Percentiles rank a stretch among this genome's conserved stretches.
phyloP scores from a whole-genome alignment of 2,888 invertebrate species.

The Taphrorychus bicolor region DNA sequence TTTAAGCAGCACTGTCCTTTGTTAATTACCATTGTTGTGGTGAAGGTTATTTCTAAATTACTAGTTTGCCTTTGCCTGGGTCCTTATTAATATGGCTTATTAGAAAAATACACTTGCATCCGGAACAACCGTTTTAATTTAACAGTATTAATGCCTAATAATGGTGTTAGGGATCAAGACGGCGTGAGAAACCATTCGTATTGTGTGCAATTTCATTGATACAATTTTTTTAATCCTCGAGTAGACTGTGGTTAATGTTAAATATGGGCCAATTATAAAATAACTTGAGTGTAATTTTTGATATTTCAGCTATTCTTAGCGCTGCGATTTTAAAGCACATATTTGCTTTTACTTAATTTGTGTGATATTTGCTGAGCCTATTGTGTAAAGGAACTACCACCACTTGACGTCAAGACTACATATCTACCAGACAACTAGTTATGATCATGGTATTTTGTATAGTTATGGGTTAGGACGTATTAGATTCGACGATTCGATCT shows the following conservation, averaged over 20 bases:
- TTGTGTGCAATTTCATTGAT: not conserved
- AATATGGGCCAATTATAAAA: not conserved
- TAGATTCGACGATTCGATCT: too few species aligned
- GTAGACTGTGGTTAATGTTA: not conserved
- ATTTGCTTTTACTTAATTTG: not conserved
- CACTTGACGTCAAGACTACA: not conserved
- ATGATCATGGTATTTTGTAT: too few species aligned
- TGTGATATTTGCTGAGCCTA: not conserved
- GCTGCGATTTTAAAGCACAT: not conserved
- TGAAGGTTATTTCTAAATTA: slow-evolving; percentile 36
- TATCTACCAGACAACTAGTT: too few species aligned
- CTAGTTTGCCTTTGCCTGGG: slow-evolving; percentile 8
- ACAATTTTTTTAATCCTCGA: not conserved
- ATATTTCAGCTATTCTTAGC: not conserved
- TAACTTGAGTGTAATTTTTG: not conserved
- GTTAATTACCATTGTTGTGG: slow-evolving; percentile 33
- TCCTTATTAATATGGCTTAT: slow-evolving; percentile 29
- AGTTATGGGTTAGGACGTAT: too few species aligned
- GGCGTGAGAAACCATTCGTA: slow-evolving; percentile 7
- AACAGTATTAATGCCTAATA: slow-evolving; percentile 7
- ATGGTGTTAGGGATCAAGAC: not conserved
- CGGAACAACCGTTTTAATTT: slow-evolving; percentile 31
- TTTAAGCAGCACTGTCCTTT: slow-evolving; percentile 22
- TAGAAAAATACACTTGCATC: slow-evolving; percentile 27
- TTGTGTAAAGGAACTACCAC: not conserved